These are phyloP conservation scores for Arvicanthis niloticus DNA, from an alignment of 2,113 vertebrate species.

Conservation along the genomic window DNA sequence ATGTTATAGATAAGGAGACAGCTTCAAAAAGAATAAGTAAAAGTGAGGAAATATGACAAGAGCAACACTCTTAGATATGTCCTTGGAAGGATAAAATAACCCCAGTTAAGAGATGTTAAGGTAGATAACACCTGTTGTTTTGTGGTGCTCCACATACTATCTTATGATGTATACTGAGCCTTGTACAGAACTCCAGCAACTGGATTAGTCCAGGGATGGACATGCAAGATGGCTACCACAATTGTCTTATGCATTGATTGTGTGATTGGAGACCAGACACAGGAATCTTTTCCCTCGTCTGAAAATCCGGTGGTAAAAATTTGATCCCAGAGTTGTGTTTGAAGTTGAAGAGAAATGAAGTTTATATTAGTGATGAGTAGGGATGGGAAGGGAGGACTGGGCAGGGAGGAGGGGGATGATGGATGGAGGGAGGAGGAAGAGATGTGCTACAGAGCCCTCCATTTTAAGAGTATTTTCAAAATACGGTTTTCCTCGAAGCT, in stretches of 20 bases:
- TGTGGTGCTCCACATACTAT: not conserved
- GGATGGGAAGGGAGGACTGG: not conserved
- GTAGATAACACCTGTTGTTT: not conserved
- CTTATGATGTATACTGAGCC: not conserved
- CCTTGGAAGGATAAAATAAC: not conserved
- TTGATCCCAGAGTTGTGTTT: not conserved
- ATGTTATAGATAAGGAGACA: constrained; percentile 23
- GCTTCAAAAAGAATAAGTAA: constrained; percentile 27
- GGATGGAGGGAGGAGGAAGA: too few species aligned
- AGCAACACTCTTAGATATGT: not conserved
- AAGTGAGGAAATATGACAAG: not conserved
- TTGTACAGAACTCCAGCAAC: not conserved
- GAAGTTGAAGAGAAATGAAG: not conserved
- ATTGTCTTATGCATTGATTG: not conserved
- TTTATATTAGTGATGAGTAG: not conserved
- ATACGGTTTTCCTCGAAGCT: not conserved
- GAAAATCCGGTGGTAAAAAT: not conserved
- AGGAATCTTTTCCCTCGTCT: not conserved
- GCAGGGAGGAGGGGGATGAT: too few species aligned
- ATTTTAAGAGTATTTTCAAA: not conserved
- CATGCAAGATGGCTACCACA: not conserved
- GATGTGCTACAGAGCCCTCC: rapidly evolving
- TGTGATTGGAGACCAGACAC: not conserved
- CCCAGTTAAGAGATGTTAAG: not conserved
- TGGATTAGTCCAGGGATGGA: not conserved